Conservation (phyloP, 2,113 vertebrate genomes). For the Channa argus region DNA sequence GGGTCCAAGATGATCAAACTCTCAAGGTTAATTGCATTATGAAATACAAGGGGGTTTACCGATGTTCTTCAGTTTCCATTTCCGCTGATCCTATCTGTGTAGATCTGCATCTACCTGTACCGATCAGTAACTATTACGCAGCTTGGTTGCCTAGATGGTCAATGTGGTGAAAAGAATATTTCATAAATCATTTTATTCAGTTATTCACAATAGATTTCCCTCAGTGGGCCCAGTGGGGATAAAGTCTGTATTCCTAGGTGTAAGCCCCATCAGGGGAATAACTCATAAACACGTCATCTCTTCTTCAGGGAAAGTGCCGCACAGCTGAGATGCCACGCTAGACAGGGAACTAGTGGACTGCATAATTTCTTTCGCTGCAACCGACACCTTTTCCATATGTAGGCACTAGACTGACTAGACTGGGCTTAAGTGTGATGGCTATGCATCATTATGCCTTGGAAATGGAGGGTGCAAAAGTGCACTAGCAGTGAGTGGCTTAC, state of each 20-base stretch:
- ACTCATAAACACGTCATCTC: constrained; percentile 82
- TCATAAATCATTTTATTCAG: constrained; percentile 57
- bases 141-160: constrained; percentile 21
- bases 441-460: constrained; percentile 86
- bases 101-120: neutral
- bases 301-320: constrained; percentile 72
- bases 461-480: constrained; percentile 82
- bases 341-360: constrained; percentile 82
- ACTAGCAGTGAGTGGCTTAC: constrained; percentile 78
- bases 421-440: constrained; percentile 84
- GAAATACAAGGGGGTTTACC: constrained; percentile 13
- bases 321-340: constrained; percentile 73
- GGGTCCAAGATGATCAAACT: constrained; percentile 33
- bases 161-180: constrained; percentile 35
- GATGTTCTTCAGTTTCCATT: constrained; percentile 28
- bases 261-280: constrained; percentile 70
- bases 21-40: constrained; percentile 35
- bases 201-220: constrained; percentile 63
- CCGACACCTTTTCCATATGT: constrained; percentile 85
- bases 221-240: constrained; percentile 59
- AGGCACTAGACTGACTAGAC: constrained; percentile 76
- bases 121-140: neutral
- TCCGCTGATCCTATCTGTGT: neutral
- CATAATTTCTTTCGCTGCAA: constrained; percentile 78
- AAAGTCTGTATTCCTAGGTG: constrained; percentile 75